Percentiles rank a stretch among this genome's conserved stretches.
phyloP scores from a whole-genome alignment of 2,797 vertebrate species.

The Melanotaenia pygmaea region DNA sequence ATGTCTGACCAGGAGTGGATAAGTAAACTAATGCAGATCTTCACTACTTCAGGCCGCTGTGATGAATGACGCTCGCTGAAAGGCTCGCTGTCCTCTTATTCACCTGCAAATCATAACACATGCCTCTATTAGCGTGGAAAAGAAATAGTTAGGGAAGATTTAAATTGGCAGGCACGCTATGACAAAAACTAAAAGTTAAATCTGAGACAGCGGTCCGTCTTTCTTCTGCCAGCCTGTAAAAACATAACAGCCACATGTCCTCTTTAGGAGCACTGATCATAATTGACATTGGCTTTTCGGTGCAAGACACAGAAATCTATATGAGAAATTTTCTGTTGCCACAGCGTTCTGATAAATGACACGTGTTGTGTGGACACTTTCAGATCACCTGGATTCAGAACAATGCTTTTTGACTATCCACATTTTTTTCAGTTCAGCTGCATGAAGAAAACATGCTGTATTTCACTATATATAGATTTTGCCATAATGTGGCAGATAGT shows the following conservation, averaged over 20 bases:
- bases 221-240: constrained; percentile 32
- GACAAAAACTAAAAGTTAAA: background rate
- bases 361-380: constrained; percentile 29
- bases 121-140: constrained; percentile 1
- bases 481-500: constrained; percentile 33
- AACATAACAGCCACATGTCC: constrained; percentile 46
- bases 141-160: constrained; percentile 13
- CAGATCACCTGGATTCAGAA: constrained; percentile 36
- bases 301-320: constrained; percentile 23
- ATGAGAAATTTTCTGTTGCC: constrained; percentile 6
- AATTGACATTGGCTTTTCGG: constrained; percentile 29
- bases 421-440: constrained; percentile 41
- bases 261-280: constrained; percentile 21
- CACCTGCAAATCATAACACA: constrained; percentile 28
- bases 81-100: constrained; percentile 13
- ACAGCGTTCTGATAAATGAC: constrained; percentile 32
- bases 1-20: constrained; percentile 35
- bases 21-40: constrained; percentile 46
- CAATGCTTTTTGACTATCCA: constrained; percentile 16
- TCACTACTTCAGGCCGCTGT: constrained; percentile 35
- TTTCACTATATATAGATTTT: constrained; percentile 11
- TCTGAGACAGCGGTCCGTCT: constrained; percentile 33
- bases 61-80: constrained; percentile 33
- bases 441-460: constrained; percentile 21
- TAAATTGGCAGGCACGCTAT: background rate